Base-by-base conservation (phyloP, 2,888 invertebrate species). In the Synanthedon tipuliformis region DNA sequence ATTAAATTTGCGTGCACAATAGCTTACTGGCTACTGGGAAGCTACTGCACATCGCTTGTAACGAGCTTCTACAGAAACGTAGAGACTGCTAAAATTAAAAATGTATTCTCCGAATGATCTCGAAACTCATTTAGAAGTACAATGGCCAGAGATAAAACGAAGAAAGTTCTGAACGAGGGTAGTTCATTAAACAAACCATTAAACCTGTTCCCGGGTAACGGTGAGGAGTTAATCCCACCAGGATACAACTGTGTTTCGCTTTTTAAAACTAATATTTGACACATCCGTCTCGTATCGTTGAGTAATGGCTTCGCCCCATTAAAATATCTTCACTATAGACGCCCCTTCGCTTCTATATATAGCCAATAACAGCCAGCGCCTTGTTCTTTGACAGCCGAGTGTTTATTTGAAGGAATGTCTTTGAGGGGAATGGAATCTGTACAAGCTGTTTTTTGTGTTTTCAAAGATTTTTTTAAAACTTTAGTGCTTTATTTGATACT, bases 291-390 rank as follows among this genome's bases (percentile, higher is more conserved):
- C 76, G 74, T 70, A 68, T 76, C 69, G 68, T 73, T 77, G 74
- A 81, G 76, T 79, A 80, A 81, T 81, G 76, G 69, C 64, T 63
- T 61, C 66, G 66, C 61, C 66, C 76, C 78, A 81, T 81, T 82
- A 79, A 78, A 75, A 73, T 69, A 70, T 75, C 69, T 70, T 68
- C 34, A 34, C 66, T 66, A 69, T 66, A 69, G 65, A 67, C 71
- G 71, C 71, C 74, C 75, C 72, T 69, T 66, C 68, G 66, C 65
- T 68, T 74, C 78, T 78, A 80, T 79, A 81, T 75, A 79, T 80
- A 81, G 60, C 59, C 58, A 61, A 78, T 80, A 80, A 60, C 59
- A 58, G 18, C n/a, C n/a, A 18, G 61, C 59, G 64, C 63, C 61
- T 53, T 66, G 67, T 68, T 61, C 62, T 69, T 63, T 75, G 78